Base-by-base conservation (phyloP, 1,140 invertebrate species). In the Centruroides vittatus region DNA sequence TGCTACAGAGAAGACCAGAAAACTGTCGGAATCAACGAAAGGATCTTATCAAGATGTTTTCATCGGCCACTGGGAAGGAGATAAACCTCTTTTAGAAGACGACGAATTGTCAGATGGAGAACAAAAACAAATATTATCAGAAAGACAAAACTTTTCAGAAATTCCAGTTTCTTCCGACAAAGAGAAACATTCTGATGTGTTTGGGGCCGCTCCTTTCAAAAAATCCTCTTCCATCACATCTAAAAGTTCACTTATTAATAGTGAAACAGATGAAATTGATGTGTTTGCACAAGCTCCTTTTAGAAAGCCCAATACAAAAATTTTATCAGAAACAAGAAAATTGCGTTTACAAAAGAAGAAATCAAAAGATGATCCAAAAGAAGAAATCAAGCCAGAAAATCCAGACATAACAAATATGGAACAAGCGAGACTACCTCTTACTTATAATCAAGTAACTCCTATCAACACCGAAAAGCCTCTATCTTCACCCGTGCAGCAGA, bases 281-380 rank as follows among this genome's bases (percentile, higher is more conserved):
- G 83, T 88, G 0, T 88, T 88, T 72, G 83, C 84, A 0, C 72
- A 83, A 69, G 85, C 86, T 4, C 86, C 86, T 3, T 88, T 88
- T 66, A 79, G 79, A 12, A 78, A 78, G 61, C 75, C 79, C 0
- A 41, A 41, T 41, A 73, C 73, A 3, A 65, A 60, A 35, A 55
- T 55, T 1, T n/a, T 36, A 48, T 59, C 54, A 59, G 60, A 65
- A 41, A 56, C 57, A 11, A 57, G 54, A 9, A 61, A 61, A 34
- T 56, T 57, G 46, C 59, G 55, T 3, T 36, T 65, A n/a, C 58
- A 65, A 47, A 65, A 61, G 55, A 65, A 61, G 34, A 59, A 55
- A 41, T 47, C 57, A 67, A 69, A n/a, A 70, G 47, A 53, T 9
- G 35, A 10, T 12, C 46, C 12, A 9, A 9, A 13, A 36, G 41